Percentiles rank a stretch among this genome's conserved stretches.
Evolutionary conservation across 2,113 vertebrate species (phyloP).

Genomic region (Seriola aureovittata): DNA sequence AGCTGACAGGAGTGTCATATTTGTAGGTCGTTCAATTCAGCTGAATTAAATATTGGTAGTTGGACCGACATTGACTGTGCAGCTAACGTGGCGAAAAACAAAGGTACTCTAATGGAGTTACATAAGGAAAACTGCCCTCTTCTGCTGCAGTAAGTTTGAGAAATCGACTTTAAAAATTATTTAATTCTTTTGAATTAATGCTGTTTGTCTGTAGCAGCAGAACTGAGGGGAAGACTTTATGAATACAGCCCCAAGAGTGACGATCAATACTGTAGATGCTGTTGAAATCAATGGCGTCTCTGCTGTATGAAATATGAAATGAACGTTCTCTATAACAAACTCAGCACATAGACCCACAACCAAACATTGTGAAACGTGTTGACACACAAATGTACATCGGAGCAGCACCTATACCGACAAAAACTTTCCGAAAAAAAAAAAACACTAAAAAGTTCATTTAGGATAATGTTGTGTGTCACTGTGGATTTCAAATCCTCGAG

Average conservation of each 20-base stretch:
- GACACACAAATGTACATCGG: no score
- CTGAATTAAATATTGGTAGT: no score
- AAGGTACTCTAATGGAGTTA: no score
- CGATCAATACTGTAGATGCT: neutral
- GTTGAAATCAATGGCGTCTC: neutral
- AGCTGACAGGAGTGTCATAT: no score
- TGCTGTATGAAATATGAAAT: no score
- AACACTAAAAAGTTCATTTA: neutral
- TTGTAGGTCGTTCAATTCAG: no score
- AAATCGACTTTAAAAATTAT: neutral
- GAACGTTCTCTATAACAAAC: neutral
- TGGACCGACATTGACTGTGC: no score
- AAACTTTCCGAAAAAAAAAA: neutral
- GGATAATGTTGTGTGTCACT: neutral
- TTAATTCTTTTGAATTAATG: neutral
- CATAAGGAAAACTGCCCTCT: neutral
- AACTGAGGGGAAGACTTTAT: neutral
- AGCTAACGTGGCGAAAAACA: no score
- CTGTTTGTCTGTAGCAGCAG: neutral
- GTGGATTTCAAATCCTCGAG: constrained; percentile 5
- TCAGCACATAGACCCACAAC: neutral
- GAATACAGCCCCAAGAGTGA: neutral
- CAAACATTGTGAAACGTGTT: no score
- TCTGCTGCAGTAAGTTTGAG: neutral
- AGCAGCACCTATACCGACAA: no score